These are phyloP conservation scores for Ariolimax columbianus DNA, from an alignment of 2,888 invertebrate species.

Conservation along the genomic window DNA sequence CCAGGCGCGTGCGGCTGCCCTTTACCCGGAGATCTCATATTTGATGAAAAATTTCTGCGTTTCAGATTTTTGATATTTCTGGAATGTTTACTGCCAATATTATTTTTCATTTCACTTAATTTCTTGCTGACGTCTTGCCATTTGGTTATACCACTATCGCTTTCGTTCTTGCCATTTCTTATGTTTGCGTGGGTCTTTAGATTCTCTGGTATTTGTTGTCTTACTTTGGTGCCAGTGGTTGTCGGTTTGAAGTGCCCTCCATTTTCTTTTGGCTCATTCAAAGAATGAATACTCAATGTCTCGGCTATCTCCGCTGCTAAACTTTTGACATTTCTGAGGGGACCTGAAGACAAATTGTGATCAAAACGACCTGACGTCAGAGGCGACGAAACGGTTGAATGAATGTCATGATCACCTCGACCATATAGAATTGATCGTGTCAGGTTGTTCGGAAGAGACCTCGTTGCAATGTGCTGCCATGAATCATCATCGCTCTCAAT, in stretches of 20 bases:
- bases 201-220: too few species aligned
- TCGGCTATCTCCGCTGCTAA: slow-evolving; percentile 11
- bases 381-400: not conserved
- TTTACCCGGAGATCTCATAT: not conserved
- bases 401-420: not conserved
- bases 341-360: not conserved
- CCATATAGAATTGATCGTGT: not conserved
- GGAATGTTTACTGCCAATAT: not conserved
- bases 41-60: too few species aligned
- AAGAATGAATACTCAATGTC: slow-evolving; percentile 5
- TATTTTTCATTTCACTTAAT: not conserved
- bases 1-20: not conserved
- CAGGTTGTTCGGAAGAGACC: not conserved
- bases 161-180: not conserved
- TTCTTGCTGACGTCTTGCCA: not conserved
- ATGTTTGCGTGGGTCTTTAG: not conserved
- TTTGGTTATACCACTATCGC: not conserved
- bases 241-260: not conserved
- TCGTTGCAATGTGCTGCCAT: not conserved
- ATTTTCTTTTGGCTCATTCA: not conserved
- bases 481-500: slow-evolving; percentile 32
- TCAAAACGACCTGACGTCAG: not conserved
- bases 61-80: not conserved
- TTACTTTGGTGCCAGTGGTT: not conserved
- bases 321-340: not conserved